Percentiles rank a stretch among this genome's conserved stretches.
phyloP scores from a whole-genome alignment of 2,888 invertebrate genomes.

The Pyrgus malvae region DNA sequence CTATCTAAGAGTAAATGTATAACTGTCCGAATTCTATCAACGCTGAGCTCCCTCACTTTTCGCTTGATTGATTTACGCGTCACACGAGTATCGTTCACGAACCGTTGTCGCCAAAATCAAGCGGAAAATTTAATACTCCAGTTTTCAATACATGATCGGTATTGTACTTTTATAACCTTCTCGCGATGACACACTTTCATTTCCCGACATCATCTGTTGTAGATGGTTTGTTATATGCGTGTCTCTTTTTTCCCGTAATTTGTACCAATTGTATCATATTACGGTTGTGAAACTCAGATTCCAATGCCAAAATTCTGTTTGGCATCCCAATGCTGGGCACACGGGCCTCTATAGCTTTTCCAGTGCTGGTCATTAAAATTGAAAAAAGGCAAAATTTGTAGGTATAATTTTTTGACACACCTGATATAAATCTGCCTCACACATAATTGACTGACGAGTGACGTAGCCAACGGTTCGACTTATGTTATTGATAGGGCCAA shows the following conservation, averaged over 20 bases:
- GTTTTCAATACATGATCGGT: conserved; percentile 69
- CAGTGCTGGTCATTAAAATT: too few relatives aligned
- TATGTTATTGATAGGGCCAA: too few relatives aligned
- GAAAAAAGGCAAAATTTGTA: too few relatives aligned
- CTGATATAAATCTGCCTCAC: too few relatives aligned
- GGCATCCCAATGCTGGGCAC: too few relatives aligned
- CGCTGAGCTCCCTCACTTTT: conserved; percentile 25
- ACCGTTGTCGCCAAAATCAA: conserved; percentile 72
- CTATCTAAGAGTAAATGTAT: neutral
- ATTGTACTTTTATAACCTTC: conserved; percentile 62
- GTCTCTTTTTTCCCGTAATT: neutral
- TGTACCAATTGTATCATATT: too few relatives aligned
- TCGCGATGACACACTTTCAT: conserved; percentile 68
- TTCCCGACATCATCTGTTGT: conserved; percentile 43
- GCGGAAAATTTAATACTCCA: conserved; percentile 74
- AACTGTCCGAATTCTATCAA: neutral
- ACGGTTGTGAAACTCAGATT: too few relatives aligned
- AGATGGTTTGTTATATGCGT: neutral
- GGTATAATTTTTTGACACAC: too few relatives aligned
- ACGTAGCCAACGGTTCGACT: too few relatives aligned
- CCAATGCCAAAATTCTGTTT: too few relatives aligned
- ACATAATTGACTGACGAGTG: too few relatives aligned
- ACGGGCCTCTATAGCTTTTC: too few relatives aligned
- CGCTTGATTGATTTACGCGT: conserved; percentile 42
- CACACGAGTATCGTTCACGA: conserved; percentile 57